Conservation (phyloP, 1,140 invertebrate species). For the Acyrthosiphon pisum region DNA sequence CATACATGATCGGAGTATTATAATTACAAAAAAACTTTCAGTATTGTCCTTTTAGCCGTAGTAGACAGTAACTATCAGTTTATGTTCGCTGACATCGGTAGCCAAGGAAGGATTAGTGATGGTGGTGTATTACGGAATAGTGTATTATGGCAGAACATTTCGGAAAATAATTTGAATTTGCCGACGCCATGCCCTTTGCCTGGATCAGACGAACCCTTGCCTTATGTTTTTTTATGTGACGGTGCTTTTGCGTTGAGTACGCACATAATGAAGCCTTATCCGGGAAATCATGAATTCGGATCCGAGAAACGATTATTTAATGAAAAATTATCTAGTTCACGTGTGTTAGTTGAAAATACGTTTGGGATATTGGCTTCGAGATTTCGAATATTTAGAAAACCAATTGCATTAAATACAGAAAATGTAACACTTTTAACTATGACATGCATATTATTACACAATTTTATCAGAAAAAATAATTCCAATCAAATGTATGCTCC, state of each 20-base stretch:
- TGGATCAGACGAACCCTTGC: neutral
- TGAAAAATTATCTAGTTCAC: slow-evolving; percentile 63
- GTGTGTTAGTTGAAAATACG: slow-evolving; percentile 66
- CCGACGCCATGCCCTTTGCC: neutral
- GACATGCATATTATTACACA: slow-evolving; percentile 60
- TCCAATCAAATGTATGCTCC: neutral
- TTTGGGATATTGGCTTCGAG: slow-evolving; percentile 66
- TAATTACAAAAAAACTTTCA: slow-evolving; percentile 58
- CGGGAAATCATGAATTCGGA: slow-evolving; percentile 64
- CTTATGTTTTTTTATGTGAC: slow-evolving; percentile 64
- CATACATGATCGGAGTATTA: slow-evolving; percentile 59
- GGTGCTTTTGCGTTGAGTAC: slow-evolving; percentile 65
- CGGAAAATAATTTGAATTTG: slow-evolving; percentile 57
- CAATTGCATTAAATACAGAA: slow-evolving; percentile 61
- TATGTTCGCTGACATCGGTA: slow-evolving; percentile 59
- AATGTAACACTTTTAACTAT: slow-evolving; percentile 61
- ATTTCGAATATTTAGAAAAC: slow-evolving; percentile 64
- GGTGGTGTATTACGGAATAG: slow-evolving; percentile 62
- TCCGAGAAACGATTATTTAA: slow-evolving; percentile 63
- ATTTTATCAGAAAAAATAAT: slow-evolving; percentile 7
- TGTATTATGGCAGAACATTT: slow-evolving; percentile 64
- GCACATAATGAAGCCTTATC: slow-evolving; percentile 65
- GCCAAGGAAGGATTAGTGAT: slow-evolving; percentile 62
- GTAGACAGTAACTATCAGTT: slow-evolving; percentile 59
- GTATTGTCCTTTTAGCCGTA: slow-evolving; percentile 59